phyloP scores from a whole-genome alignment of 1,140 invertebrate species.

The Philaenus spumarius region DNA sequence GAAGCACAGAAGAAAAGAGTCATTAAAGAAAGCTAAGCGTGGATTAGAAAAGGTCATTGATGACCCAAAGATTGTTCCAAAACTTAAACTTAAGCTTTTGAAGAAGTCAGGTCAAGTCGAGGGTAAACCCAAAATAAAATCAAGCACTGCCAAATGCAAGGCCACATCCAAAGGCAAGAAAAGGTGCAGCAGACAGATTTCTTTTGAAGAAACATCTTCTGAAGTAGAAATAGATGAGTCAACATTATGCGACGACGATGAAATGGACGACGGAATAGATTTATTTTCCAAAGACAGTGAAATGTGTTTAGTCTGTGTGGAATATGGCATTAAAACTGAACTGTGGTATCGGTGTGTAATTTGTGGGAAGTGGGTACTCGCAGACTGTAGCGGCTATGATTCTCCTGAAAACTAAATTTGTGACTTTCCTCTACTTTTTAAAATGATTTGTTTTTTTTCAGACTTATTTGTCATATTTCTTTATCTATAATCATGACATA shows the following conservation, averaged over 20 bases:
- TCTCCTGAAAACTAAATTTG: too few relatives aligned
- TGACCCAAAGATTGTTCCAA: constrained; percentile 1
- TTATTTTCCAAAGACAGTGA: constrained; percentile 5
- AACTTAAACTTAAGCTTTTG: constrained; percentile 4
- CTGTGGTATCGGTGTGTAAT: constrained; percentile 3
- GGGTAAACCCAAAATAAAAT: constrained; percentile 2
- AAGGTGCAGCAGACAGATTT: constrained; percentile 6
- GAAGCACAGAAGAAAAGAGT: background rate
- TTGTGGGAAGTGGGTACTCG: background rate
- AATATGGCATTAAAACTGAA: constrained; percentile 7
- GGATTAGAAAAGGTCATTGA: background rate
- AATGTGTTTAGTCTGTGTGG: constrained; percentile 3
- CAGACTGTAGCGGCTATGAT: too few relatives aligned
- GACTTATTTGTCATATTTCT: too few relatives aligned
- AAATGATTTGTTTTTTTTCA: too few relatives aligned
- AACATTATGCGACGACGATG: background rate
- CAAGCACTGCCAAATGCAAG: background rate
- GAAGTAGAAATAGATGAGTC: constrained; percentile 3
- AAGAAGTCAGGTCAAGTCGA: constrained; percentile 5
- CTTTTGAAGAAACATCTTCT: constrained; percentile 2
- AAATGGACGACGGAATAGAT: background rate
- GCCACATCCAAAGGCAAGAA: constrained; percentile 1
- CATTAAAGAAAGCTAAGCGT: background rate
- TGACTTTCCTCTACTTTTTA: too few relatives aligned
- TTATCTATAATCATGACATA: too few relatives aligned